Conservation (phyloP, 2,797 vertebrate genomes). For the Poecilia gillii region DNA sequence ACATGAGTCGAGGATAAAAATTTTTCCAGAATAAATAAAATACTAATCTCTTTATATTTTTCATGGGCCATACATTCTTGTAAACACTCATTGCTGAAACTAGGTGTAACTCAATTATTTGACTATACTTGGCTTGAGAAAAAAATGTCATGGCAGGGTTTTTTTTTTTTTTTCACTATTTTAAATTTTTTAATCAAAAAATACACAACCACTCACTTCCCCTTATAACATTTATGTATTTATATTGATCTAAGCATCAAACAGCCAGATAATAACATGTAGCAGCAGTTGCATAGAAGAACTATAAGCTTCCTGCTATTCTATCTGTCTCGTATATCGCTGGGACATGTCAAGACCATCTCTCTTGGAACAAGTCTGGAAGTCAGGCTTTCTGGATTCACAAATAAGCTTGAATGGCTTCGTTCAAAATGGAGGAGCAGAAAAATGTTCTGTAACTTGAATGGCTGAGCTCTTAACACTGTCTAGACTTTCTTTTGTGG, state of each 20-base stretch:
- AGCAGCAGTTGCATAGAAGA: background rate
- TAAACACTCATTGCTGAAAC: background rate
- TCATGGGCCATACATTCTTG: background rate
- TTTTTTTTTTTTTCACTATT: too few species aligned
- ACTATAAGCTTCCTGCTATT: background rate
- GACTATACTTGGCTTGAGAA: background rate
- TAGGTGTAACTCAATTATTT: background rate
- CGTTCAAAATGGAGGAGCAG: background rate
- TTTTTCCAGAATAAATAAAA: background rate
- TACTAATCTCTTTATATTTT: background rate
- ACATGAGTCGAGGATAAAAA: background rate
- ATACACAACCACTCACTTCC: background rate
- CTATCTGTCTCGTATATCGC: background rate
- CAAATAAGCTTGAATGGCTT: background rate
- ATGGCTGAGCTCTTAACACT: background rate
- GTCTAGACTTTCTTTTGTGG: background rate
- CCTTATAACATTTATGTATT: background rate
- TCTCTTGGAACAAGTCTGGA: background rate
- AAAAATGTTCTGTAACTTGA: background rate
- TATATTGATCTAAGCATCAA: background rate
- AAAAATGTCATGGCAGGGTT: too few species aligned
- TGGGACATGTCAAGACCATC: background rate
- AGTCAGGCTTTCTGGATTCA: background rate
- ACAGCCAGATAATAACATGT: background rate
- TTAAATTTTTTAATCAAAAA: too few species aligned